Conservation (phyloP, 2,888 invertebrate genomes). For the Cataglyphis cursor region DNA sequence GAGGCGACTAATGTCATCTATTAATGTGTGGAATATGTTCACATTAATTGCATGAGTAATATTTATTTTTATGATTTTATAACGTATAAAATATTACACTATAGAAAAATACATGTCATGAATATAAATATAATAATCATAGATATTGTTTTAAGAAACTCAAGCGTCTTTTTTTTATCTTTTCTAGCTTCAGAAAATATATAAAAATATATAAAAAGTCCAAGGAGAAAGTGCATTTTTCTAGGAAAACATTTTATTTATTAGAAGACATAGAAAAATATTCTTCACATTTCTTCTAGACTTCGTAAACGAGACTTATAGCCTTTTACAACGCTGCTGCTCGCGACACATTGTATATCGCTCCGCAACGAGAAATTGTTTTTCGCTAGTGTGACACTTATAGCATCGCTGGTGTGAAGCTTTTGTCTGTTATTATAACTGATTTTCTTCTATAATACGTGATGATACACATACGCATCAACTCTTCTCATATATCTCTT, state of each 20-base stretch:
- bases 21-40: background rate
- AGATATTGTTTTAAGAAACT: background rate
- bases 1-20: background rate
- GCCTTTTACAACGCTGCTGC: slow-evolving; percentile 29
- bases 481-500: background rate
- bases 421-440: slow-evolving; percentile 19
- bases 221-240: background rate
- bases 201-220: background rate
- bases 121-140: no score
- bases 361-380: slow-evolving; percentile 47
- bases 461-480: background rate
- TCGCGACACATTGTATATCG: slow-evolving; percentile 28
- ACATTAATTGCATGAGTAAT: background rate
- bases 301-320: slow-evolving; percentile 36
- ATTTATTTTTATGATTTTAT: background rate
- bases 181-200: background rate
- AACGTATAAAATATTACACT: background rate
- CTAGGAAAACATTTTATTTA: slow-evolving; percentile 21
- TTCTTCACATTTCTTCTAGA: slow-evolving; percentile 35
- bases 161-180: background rate
- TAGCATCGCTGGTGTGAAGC: background rate
- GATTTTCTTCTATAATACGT: slow-evolving; percentile 24
- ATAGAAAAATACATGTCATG: background rate
- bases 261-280: slow-evolving; percentile 8
- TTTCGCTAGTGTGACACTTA: slow-evolving; percentile 26